A percentile compares a stretch with the other conserved stretches of the same genome.
These are phyloP conservation scores for Diaphora mendica DNA, from an alignment of 2,888 invertebrate genomes.

Conservation along the genomic window DNA sequence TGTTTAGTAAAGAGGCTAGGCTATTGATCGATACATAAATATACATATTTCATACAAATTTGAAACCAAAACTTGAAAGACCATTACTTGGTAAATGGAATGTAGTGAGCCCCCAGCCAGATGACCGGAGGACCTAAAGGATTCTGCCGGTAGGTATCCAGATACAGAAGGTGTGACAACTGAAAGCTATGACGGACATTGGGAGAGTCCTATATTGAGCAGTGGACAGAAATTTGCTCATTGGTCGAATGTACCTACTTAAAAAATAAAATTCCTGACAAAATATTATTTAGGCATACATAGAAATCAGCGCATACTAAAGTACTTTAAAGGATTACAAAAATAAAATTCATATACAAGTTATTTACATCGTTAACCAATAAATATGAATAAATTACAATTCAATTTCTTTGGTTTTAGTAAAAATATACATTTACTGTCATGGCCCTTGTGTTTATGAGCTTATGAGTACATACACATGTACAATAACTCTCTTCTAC, in stretches of 20 bases:
- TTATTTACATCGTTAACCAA: not conserved
- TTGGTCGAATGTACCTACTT: not conserved
- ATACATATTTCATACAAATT: too few species aligned
- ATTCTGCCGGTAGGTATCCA: not conserved
- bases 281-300: not conserved
- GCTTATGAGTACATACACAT: not conserved
- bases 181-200: not conserved
- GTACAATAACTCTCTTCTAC: not conserved
- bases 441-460: conserved; percentile 23
- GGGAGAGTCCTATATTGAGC: not conserved
- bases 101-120: not conserved
- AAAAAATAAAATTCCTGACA: not conserved
- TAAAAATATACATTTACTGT: conserved; percentile 25
- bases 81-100: not conserved
- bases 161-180: not conserved
- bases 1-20: too few species aligned
- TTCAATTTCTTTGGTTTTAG: conserved; percentile 40
- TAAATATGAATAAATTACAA: conserved; percentile 6
- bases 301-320: not conserved
- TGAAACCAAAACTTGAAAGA: not conserved
- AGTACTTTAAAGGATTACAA: not conserved
- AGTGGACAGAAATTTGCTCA: not conserved
- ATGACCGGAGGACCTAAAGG: not conserved
- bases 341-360: not conserved
- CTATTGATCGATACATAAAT: too few species aligned